Conservation (phyloP, 2,797 vertebrate species). For the Acridotheres tristis region DNA sequence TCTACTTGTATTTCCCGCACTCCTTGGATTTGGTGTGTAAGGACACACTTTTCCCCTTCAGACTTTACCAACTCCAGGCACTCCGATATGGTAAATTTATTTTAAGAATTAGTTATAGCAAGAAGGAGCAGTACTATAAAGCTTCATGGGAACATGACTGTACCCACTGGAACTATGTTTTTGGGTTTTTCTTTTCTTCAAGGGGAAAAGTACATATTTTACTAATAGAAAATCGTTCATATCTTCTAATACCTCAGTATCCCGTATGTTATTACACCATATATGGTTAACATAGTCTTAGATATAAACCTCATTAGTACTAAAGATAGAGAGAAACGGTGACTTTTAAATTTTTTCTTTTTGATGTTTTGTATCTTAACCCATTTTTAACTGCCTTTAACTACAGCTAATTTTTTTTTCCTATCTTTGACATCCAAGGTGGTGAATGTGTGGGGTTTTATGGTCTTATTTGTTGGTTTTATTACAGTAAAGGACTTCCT, state of each 20-base stretch:
- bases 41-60: background rate
- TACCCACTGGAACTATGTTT: background rate
- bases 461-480: background rate
- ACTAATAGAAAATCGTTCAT: background rate
- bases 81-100: background rate
- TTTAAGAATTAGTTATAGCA: background rate
- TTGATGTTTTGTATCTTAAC: background rate
- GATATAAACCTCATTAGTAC: background rate
- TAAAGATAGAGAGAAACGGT: background rate
- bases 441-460: accelerated
- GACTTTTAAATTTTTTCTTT: background rate
- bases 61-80: background rate
- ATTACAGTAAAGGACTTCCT: background rate
- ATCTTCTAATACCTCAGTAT: background rate
- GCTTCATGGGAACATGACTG: background rate
- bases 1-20: background rate
- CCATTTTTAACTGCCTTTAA: background rate
- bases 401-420: background rate
- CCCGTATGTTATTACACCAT: background rate
- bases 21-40: background rate
- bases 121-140: background rate
- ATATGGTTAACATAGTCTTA: background rate
- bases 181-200: background rate
- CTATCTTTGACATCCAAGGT: background rate
- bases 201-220: background rate